phyloP scores from a whole-genome alignment of 2,888 invertebrate species.

The Yponomeuta malinellus region DNA sequence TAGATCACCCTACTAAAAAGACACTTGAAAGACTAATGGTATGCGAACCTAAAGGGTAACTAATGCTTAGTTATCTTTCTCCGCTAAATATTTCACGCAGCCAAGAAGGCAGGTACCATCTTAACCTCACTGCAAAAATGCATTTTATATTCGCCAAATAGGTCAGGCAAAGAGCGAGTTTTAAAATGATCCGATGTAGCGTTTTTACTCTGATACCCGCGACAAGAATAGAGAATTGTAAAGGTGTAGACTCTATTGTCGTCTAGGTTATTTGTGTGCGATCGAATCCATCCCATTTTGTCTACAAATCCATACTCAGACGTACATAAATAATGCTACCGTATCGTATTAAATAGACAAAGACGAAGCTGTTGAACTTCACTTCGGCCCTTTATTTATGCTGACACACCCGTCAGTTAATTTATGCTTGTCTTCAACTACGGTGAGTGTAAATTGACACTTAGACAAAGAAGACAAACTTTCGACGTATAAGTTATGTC shows the following conservation, averaged over 20 bases:
- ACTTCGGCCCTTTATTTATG: conserved; percentile 32
- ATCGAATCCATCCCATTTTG: not conserved
- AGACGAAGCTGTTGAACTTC: conserved; percentile 2
- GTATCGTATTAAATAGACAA: not conserved
- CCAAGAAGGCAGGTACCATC: not conserved
- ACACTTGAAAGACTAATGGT: too few relatives aligned
- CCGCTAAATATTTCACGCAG: not conserved
- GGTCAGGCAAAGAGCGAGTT: conserved; percentile 3
- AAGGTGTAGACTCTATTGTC: not conserved
- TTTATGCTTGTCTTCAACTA: conserved; percentile 28
- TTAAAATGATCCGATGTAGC: conserved; percentile 5
- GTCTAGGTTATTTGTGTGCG: not conserved
- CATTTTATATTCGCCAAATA: conserved; percentile 10
- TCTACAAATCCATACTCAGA: not conserved
- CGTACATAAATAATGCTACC: not conserved
- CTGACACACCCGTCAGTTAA: conserved; percentile 49
- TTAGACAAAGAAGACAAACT: not conserved
- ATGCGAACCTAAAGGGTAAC: too few relatives aligned
- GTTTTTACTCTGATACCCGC: not conserved
- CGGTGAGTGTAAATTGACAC: not conserved
- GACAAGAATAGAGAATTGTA: not conserved
- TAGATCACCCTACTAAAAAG: too few relatives aligned
- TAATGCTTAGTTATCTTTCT: not conserved
- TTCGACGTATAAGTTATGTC: not conserved
- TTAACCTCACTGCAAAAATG: conserved; percentile 8